Base-by-base conservation (phyloP, 1,140 invertebrate species). In the Venustaconcha ellipsiformis region DNA sequence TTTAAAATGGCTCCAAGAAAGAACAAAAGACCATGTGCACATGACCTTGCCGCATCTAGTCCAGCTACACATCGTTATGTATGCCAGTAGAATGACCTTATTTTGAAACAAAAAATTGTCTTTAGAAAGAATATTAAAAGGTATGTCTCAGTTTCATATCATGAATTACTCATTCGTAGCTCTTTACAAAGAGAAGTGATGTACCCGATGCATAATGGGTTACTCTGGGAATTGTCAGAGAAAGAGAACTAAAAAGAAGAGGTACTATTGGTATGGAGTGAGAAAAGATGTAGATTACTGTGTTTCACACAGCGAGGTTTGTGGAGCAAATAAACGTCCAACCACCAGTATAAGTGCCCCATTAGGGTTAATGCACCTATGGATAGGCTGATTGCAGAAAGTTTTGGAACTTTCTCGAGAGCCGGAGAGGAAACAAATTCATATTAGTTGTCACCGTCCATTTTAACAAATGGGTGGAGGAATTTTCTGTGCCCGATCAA, bases 351-450 rank as follows among this genome's bases (percentile, higher is more conserved):
- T 55, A 57, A 59, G 68, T 17, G 64, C 69, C 1, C 37, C 67
- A 23, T 26, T 76, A n/a, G 70, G 69, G 74, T 65, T 57, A 69
- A 69, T 18, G 26, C 26, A 26, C 26, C 26, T 26, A 26, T 26
- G 20, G 78, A 80, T 26, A 56, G 74, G n/a, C 30, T 80, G 37
- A 57, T 71, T 1, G 78, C 72, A 6, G 77, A 82, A 56, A 71
- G 82, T 17, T 67, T 85, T n/a, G 84, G 83, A 57, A 82, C 83
- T 37, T 72, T 86, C 1, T 80, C 82, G 0, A 62, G 13, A 55
- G 75, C 79, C n/a, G 37, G 56, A 63, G 58, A 26, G 26, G 26
- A 26, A 26, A 26, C 26, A 26, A 26, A 26, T 26, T 26, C 26
- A 26, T 26, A 26, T 26, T 26, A 26, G 26, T 26, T 26, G 26